Percentiles rank a stretch among this genome's conserved stretches.
These are phyloP conservation scores for Trypoxylon attenuatum DNA, from an alignment of 2,888 invertebrate species.

Conservation along the genomic window DNA sequence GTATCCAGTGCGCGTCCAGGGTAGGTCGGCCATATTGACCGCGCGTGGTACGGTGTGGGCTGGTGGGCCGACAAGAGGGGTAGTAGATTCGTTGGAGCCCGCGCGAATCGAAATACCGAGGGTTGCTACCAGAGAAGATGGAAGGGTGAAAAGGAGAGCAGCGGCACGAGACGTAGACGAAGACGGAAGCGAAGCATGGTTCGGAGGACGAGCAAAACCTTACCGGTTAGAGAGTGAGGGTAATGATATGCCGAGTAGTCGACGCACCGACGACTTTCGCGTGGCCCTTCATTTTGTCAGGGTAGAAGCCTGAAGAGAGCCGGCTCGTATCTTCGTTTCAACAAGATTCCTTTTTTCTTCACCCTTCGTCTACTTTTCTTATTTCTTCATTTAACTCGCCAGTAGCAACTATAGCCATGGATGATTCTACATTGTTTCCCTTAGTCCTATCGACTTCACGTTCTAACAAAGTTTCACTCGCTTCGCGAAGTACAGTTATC, in stretches of 20 bases:
- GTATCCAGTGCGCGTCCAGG: constrained; percentile 57
- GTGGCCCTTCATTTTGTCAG: constrained; percentile 41
- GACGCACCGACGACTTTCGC: constrained; percentile 50
- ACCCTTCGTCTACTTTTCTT: constrained; percentile 2
- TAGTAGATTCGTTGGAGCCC: constrained; percentile 41
- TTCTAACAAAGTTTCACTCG: too few species aligned
- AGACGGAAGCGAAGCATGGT: constrained; percentile 61
- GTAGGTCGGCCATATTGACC: constrained; percentile 66
- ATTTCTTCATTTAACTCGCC: constrained; percentile 50
- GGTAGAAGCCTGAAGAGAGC: constrained; percentile 28
- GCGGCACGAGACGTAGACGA: constrained; percentile 57
- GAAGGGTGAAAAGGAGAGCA: constrained; percentile 68
- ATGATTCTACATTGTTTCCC: too few species aligned
- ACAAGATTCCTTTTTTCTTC: constrained; percentile 38
- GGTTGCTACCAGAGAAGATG: constrained; percentile 58
- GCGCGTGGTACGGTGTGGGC: constrained; percentile 31
- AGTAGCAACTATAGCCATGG: constrained; percentile 54
- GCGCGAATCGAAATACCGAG: constrained; percentile 64
- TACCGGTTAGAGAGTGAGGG: constrained; percentile 46
- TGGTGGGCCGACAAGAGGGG: constrained; percentile 22
- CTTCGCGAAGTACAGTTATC: too few species aligned
- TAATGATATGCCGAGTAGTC: constrained; percentile 64
- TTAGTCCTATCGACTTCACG: too few species aligned
- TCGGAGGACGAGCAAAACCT: constrained; percentile 54
- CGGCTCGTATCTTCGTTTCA: constrained; percentile 39